Evolutionary conservation across 2,113 vertebrate species (phyloP), one percentile per base, ranked within the genome.

Genomic region (Heterotilapia buettikoferi): DNA sequence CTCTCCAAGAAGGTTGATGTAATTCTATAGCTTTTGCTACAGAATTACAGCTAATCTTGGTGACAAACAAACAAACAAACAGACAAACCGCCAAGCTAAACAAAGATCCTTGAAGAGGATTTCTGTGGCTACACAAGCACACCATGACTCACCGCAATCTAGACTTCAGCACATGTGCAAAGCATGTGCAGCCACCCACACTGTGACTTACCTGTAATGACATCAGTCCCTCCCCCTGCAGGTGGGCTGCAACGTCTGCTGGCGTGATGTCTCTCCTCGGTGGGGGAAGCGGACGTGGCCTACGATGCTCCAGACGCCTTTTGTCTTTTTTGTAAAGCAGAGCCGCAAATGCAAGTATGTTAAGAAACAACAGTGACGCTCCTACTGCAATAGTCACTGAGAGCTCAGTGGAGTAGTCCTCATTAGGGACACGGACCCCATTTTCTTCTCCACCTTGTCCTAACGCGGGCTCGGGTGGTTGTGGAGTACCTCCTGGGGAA

Each of bases 321-420:
- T 99, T 99, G 94, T 99, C 98, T 89, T 99, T 99, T 94, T 99
- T 99, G 94, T 99, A 99, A 85, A 99, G 98, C 1, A 99, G 91
- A 0, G 98, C 98, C 0, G 98, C 98, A 14, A 99, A 99, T 0
- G 98, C 98, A 81, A 99, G 93, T 93, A 99, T 99, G 93, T 99
- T 99, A 1, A 99, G 97, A 92, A 99, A 99, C 6, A 99, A 95
- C 52, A 99, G 89, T 0, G 98, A 99, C 0, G 98, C 98, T 3
- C 98, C 98, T 47, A 99, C 98, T 0, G 98, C 98, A 33, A 99
- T 99, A n/a, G 98, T 99, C 82, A 99, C 98, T 0, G 98, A 99
- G 36, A 99, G 92, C 61, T 99, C 98, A 0, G 98, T 99, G 10
- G 98, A 99, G 84, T 99, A 99, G 92, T 99, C 98, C 54, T 98